A percentile compares a stretch with the other conserved stretches of the same genome.
Evolutionary conservation across 2,113 vertebrate species (phyloP).

Genomic region (Myotis brandtii): DNA sequence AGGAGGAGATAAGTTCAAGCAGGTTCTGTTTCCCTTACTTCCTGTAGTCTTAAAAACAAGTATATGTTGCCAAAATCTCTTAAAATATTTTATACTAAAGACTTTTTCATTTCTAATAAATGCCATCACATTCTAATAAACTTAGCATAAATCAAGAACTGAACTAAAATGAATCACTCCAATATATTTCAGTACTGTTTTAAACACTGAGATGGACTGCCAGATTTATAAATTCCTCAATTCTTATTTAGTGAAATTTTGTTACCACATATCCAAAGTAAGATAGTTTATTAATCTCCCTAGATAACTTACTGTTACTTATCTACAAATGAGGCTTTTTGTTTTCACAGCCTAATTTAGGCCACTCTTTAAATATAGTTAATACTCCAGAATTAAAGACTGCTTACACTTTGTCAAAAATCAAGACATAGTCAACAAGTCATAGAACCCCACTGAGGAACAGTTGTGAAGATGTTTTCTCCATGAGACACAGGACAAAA

Average conservation of each 20-base stretch:
- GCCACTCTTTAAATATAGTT: constrained; percentile 67
- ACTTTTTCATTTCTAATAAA: constrained; percentile 73
- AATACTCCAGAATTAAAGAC: constrained; percentile 57
- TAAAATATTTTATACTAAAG: constrained; percentile 73
- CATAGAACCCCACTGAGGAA: constrained; percentile 42
- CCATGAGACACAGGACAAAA: constrained; percentile 57
- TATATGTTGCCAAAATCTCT: constrained; percentile 63
- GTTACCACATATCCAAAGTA: neutral
- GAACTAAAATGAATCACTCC: constrained; percentile 62
- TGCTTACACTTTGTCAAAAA: constrained; percentile 59
- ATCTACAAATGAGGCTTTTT: constrained; percentile 55
- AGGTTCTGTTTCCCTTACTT: neutral
- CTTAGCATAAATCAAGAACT: constrained; percentile 62
- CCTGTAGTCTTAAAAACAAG: constrained; percentile 54
- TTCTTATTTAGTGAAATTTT: constrained; percentile 60
- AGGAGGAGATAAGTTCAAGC: neutral
- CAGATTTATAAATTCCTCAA: constrained; percentile 14
- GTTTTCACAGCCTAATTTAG: constrained; percentile 67
- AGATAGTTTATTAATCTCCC: neutral
- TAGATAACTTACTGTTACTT: constrained; percentile 14
- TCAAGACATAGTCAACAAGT: constrained; percentile 53
- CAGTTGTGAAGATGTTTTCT: constrained; percentile 50
- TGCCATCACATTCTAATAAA: constrained; percentile 68
- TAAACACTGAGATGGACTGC: constrained; percentile 65
- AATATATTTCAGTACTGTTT: constrained; percentile 63